Evolutionary conservation across 2,113 vertebrate genomes (phyloP).

Genomic region (Xenopus laevis): DNA sequence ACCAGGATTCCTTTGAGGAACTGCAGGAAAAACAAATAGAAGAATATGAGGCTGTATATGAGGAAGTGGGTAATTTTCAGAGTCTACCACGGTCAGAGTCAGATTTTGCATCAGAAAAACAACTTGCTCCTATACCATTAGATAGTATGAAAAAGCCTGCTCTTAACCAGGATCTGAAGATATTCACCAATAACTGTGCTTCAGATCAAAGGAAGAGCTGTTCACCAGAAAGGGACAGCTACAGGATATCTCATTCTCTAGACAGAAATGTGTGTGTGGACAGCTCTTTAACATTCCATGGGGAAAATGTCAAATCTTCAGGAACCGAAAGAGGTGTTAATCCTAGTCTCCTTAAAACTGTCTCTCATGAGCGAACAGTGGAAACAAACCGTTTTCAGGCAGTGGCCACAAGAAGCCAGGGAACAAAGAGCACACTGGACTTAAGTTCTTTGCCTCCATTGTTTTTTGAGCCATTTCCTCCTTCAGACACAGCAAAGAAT

Average conservation of each 20-base stretch:
- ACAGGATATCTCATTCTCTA: slow-evolving; percentile 20
- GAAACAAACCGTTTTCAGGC: slow-evolving; percentile 34
- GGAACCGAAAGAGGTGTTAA: slow-evolving; percentile 34
- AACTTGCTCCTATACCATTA: slow-evolving; percentile 23
- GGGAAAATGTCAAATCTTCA: slow-evolving; percentile 48
- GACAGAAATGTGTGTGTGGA: not conserved
- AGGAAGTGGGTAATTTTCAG: slow-evolving; percentile 88
- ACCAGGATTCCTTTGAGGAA: slow-evolving; percentile 83
- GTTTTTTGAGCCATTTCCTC: slow-evolving; percentile 34
- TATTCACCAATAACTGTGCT: slow-evolving; percentile 53
- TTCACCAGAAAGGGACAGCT: slow-evolving; percentile 4
- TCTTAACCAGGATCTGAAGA: not conserved
- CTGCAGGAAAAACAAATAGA: slow-evolving; percentile 63
- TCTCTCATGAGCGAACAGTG: slow-evolving; percentile 56
- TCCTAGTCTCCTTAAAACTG: slow-evolving; percentile 50
- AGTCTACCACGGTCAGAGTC: slow-evolving; percentile 70
- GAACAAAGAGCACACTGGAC: slow-evolving; percentile 34
- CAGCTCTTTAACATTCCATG: slow-evolving; percentile 50
- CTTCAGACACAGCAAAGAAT: slow-evolving; percentile 42
- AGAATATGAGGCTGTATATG: slow-evolving; percentile 80
- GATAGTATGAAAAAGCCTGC: slow-evolving; percentile 49
- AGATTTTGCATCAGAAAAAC: slow-evolving; percentile 60
- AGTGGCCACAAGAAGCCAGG: slow-evolving; percentile 32
- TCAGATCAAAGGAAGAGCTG: not conserved
- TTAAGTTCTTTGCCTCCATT: slow-evolving; percentile 12